Evolutionary conservation across 1,140 invertebrate genomes (phyloP).

Genomic region (Chymomyza costata): DNA sequence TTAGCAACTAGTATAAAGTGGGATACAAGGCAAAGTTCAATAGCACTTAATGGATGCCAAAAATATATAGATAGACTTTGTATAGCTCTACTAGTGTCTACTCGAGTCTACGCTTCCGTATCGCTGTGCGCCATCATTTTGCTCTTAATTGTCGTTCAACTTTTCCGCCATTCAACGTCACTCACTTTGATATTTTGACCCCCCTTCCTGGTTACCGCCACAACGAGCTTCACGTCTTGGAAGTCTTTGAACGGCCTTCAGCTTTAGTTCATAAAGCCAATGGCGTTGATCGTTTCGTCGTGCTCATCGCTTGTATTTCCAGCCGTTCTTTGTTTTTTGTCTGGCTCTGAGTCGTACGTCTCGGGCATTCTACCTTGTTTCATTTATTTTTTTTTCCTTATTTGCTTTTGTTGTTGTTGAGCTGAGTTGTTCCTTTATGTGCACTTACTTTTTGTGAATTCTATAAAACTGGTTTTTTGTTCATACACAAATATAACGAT

Average conservation of each 20-base stretch:
- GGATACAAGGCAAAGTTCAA: constrained; percentile 51
- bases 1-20: constrained; percentile 2
- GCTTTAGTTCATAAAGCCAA: constrained; percentile 19
- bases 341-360: too few relatives aligned
- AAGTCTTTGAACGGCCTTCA: constrained; percentile 45
- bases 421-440: constrained; percentile 43
- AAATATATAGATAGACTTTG: constrained; percentile 20
- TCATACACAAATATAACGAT: too few relatives aligned
- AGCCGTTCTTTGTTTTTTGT: constrained; percentile 23
- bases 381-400: too few relatives aligned
- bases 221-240: background rate
- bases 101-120: constrained; percentile 20
- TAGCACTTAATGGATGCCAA: constrained; percentile 46
- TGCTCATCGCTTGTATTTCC: too few relatives aligned
- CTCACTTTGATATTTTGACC: background rate
- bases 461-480: constrained; percentile 48
- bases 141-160: background rate
- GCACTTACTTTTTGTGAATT: constrained; percentile 47
- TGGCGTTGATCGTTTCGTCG: constrained; percentile 9
- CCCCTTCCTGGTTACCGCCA: too few relatives aligned
- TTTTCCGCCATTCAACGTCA: background rate
- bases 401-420: constrained; percentile 22
- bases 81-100: too few relatives aligned
- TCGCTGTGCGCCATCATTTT: background rate
- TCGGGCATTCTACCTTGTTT: too few relatives aligned